A percentile compares a stretch with the other conserved stretches of the same genome.
phyloP scores from a whole-genome alignment of 2,797 vertebrate species.

The Choloepus didactylus region DNA sequence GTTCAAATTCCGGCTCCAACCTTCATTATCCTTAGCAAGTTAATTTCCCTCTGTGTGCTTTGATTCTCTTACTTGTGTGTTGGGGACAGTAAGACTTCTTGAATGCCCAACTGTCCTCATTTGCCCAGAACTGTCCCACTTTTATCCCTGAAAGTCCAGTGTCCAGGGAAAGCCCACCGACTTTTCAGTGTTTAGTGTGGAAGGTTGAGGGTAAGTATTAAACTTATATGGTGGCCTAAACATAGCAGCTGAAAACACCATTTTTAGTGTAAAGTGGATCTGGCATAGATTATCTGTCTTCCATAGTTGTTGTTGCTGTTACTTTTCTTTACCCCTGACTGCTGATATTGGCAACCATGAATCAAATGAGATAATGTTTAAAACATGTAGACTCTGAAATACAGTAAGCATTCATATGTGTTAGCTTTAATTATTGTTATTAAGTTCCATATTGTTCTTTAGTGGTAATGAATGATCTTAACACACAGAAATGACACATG shows the following conservation, averaged over 20 bases:
- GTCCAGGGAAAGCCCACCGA: background rate
- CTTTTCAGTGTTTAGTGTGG: background rate
- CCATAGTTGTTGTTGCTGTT: background rate
- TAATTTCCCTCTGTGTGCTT: background rate
- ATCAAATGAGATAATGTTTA: background rate
- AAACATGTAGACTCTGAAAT: constrained; percentile 21
- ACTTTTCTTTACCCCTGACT: background rate
- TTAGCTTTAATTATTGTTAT: background rate
- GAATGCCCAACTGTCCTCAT: background rate
- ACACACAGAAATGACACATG: background rate
- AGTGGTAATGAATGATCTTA: background rate
- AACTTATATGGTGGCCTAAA: background rate
- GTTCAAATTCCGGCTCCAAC: background rate
- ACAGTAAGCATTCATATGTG: background rate
- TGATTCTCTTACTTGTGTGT: constrained; percentile 14
- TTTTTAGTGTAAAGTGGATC: background rate
- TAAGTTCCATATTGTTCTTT: constrained; percentile 1
- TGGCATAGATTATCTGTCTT: background rate
- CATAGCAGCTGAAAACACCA: background rate
- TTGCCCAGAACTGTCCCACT: background rate
- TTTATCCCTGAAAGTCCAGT: background rate
- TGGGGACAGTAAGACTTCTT: background rate
- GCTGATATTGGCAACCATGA: background rate
- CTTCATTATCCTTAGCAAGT: background rate
- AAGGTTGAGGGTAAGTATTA: background rate